These are phyloP conservation scores for Resseliella maxima DNA, from an alignment of 2,888 invertebrate genomes.

Conservation along the genomic window DNA sequence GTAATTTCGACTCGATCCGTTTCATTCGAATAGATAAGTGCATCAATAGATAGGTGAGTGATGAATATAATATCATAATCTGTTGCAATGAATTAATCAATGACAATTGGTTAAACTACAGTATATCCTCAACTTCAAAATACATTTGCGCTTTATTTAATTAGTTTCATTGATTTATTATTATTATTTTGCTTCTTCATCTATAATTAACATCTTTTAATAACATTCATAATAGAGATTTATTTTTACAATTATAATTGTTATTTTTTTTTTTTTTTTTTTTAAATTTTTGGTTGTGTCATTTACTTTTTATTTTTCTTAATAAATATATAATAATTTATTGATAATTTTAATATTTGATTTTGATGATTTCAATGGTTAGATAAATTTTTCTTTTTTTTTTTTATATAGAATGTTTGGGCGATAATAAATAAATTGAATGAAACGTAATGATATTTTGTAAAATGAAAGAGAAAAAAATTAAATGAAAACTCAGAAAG, in stretches of 20 bases:
- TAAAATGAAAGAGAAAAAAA: neutral
- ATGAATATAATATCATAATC: too few relatives aligned
- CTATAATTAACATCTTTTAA: constrained; percentile 19
- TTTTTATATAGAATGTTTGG: neutral
- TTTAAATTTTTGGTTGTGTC: too few relatives aligned
- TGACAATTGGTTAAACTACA: too few relatives aligned
- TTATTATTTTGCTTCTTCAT: neutral
- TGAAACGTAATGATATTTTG: neutral
- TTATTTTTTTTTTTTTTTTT: too few relatives aligned
- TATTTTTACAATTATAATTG: constrained; percentile 18
- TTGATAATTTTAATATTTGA: neutral
- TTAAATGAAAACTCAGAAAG: too few relatives aligned
- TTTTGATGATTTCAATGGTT: neutral
- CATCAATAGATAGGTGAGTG: too few relatives aligned
- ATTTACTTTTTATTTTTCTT: neutral
- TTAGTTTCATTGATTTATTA: constrained; percentile 12
- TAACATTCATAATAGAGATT: constrained; percentile 31
- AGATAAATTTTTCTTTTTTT: neutral
- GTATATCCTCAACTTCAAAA: neutral
- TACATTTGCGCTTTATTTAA: neutral
- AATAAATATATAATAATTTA: neutral
- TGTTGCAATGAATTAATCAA: too few relatives aligned
- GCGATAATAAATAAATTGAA: neutral
- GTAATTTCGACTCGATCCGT: too few relatives aligned
- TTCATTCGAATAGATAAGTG: too few relatives aligned